Conservation (phyloP, 2,113 vertebrate species). For the Laticauda colubrina region DNA sequence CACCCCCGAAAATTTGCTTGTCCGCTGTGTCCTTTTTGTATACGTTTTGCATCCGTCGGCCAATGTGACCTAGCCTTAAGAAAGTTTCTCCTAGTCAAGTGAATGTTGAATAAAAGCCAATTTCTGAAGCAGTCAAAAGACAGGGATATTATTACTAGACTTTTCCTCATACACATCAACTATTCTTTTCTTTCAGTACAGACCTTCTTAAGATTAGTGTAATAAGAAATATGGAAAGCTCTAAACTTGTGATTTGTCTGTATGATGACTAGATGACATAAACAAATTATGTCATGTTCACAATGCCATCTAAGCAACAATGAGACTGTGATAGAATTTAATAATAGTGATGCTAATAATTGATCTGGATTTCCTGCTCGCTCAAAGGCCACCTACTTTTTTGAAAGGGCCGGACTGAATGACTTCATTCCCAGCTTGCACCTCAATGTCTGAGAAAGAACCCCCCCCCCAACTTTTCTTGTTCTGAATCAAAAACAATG, state of each 20-base stretch:
- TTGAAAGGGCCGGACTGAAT: background rate
- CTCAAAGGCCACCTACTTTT: background rate
- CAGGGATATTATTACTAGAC: background rate
- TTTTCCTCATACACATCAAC: background rate
- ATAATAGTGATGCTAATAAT: background rate
- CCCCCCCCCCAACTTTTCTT: background rate
- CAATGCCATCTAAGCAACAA: background rate
- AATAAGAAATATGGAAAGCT: background rate
- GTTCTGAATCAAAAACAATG: background rate
- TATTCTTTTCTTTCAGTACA: background rate
- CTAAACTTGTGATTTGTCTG: background rate
- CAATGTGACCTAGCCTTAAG: background rate
- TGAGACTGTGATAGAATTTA: background rate
- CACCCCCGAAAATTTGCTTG: too few species aligned
- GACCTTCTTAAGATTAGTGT: background rate
- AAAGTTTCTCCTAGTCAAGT: background rate
- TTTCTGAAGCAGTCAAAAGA: background rate
- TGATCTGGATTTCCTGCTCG: background rate
- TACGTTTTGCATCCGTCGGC: too few species aligned
- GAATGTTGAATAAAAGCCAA: background rate
- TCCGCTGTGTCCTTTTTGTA: too few species aligned
- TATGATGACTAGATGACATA: background rate
- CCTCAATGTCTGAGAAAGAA: background rate
- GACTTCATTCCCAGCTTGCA: background rate
- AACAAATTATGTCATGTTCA: background rate